Percentiles rank a stretch among this genome's conserved stretches.
Evolutionary conservation across 2,888 invertebrate genomes (phyloP).

Genomic region (Carcina quercana): DNA sequence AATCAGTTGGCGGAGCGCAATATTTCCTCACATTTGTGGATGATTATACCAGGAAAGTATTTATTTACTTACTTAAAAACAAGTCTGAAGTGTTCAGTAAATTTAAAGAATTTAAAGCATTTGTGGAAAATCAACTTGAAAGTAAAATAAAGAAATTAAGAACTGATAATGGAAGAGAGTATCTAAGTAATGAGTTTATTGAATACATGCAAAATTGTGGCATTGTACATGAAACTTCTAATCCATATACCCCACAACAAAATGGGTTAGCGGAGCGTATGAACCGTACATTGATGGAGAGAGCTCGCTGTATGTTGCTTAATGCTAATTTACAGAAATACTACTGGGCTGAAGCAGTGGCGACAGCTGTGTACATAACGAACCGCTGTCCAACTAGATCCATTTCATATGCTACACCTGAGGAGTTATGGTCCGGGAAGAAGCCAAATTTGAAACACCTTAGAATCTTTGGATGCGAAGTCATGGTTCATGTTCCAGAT

Average conservation of each 20-base stretch:
- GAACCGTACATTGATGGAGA: conserved; percentile 3
- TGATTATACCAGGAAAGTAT: conserved; percentile 22
- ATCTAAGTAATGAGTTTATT: neutral
- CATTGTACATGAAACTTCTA: neutral
- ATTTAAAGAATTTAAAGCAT: conserved; percentile 20
- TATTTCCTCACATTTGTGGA: conserved; percentile 28
- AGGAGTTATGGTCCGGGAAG: neutral
- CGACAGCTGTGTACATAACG: neutral
- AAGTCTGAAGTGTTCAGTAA: conserved; percentile 21
- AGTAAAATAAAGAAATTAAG: conserved; percentile 21
- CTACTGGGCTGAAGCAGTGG: conserved; percentile 2
- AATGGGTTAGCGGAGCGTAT: neutral
- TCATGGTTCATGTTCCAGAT: conserved; percentile 1
- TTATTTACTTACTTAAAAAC: conserved; percentile 24
- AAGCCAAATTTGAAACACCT: conserved; percentile 1
- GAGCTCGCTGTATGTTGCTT: conserved; percentile 1
- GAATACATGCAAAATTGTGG: neutral
- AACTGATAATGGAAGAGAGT: conserved; percentile 3
- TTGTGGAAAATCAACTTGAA: conserved; percentile 25
- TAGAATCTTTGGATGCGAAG: conserved; percentile 1
- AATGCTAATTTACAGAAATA: neutral
- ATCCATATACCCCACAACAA: conserved; percentile 2
- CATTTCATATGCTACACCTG: neutral
- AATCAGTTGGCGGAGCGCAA: conserved; percentile 18
- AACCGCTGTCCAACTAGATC: neutral